Conservation (phyloP, 2,113 vertebrate species). For the Etheostoma spectabile region DNA sequence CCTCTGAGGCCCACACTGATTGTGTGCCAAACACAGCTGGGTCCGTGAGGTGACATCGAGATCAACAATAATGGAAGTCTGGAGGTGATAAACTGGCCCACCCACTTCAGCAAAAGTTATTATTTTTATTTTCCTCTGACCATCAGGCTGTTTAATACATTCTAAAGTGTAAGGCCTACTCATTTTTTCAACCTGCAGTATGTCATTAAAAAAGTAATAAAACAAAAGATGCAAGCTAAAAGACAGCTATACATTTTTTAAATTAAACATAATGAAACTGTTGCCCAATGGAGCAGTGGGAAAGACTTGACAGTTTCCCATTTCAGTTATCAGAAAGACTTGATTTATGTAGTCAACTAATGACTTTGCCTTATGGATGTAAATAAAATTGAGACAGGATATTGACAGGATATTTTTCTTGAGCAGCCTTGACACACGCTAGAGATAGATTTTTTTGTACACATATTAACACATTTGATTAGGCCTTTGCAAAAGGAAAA, state of each 20-base stretch:
- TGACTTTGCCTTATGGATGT: constrained; percentile 59
- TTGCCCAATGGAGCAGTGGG: neutral
- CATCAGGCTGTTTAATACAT: neutral
- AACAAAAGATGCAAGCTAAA: neutral
- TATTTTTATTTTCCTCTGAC: neutral
- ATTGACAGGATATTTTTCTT: constrained; percentile 57
- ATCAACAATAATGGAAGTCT: constrained; percentile 47
- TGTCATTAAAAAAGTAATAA: neutral
- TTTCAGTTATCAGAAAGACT: constrained; percentile 42
- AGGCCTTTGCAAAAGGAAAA: constrained; percentile 7
- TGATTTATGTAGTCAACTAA: constrained; percentile 36
- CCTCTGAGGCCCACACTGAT: constrained; percentile 25
- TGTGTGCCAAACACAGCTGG: constrained; percentile 39
- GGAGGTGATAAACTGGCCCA: constrained; percentile 49
- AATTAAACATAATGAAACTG: neutral
- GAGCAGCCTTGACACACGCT: neutral
- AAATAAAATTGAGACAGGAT: constrained; percentile 60
- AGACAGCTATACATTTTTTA: neutral
- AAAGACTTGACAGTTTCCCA: constrained; percentile 21
- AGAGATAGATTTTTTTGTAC: neutral
- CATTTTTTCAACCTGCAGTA: neutral
- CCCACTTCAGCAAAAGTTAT: constrained; percentile 8
- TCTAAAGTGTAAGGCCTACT: neutral
- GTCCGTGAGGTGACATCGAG: constrained; percentile 36
- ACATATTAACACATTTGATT: constrained; percentile 12